A percentile compares a stretch with the other conserved stretches of the same genome.
Conservation (phyloP, 2,888 invertebrate species). For the Cerastoderma edule region DNA sequence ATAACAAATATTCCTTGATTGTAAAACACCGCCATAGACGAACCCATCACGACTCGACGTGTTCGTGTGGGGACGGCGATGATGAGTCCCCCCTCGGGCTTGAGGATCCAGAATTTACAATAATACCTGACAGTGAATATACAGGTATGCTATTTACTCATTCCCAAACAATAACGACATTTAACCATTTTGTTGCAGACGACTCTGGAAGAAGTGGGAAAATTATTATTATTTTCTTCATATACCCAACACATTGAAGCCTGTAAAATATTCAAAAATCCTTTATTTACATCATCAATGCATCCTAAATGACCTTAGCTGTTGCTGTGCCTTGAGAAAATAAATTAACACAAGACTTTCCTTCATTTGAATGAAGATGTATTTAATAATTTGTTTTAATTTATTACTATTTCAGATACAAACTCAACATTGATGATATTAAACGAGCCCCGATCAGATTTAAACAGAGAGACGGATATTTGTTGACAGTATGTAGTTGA, state of each 20-base stretch:
- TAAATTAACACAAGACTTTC: too few species aligned
- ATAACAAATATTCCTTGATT: conserved; percentile 40
- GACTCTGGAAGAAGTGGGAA: too few species aligned
- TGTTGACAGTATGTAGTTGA: conserved; percentile 21
- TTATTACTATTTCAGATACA: conserved; percentile 33
- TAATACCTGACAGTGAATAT: conserved; percentile 41
- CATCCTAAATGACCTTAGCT: too few species aligned
- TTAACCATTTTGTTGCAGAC: neutral
- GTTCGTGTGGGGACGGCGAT: conserved; percentile 55
- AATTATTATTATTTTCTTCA: too few species aligned
- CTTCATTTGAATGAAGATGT: too few species aligned
- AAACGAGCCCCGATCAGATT: conserved; percentile 22
- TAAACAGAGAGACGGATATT: conserved; percentile 17
- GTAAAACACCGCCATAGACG: conserved; percentile 44
- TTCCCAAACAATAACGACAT: too few species aligned
- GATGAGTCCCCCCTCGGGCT: conserved; percentile 19
- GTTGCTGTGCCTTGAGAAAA: too few species aligned
- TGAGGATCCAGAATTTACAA: conserved; percentile 37
- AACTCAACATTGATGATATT: conserved; percentile 42
- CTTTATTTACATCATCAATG: too few species aligned
- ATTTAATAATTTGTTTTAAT: neutral
- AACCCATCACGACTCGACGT: conserved; percentile 52
- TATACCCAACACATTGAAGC: too few species aligned
- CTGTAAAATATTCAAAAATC: too few species aligned
- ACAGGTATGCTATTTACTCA: conserved; percentile 25